Evolutionary conservation across 2,113 vertebrate genomes (phyloP).

Genomic region (Tilapia sparmanii): DNA sequence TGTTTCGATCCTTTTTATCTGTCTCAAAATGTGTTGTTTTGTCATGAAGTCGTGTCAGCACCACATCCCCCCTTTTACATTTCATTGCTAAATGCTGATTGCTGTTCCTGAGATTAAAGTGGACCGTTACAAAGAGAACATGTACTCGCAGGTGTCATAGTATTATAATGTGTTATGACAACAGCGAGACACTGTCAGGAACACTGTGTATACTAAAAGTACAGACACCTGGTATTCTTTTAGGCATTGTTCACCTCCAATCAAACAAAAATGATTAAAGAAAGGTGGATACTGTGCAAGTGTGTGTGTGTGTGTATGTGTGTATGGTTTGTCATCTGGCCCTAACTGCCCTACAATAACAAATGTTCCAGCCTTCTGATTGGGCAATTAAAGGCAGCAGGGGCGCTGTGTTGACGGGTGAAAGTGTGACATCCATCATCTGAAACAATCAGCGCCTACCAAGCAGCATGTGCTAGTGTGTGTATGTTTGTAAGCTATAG

Average conservation of each 20-base stretch:
- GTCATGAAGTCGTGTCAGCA: conserved; percentile 42
- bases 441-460: conserved; percentile 61
- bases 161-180: conserved; percentile 54
- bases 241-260: conserved; percentile 6
- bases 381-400: conserved; percentile 73
- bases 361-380: conserved; percentile 70
- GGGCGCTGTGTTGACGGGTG: conserved; percentile 60
- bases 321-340: conserved; percentile 52
- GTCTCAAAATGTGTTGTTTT: conserved; percentile 32
- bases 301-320: not conserved
- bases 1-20: conserved; percentile 34
- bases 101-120: conserved; percentile 58
- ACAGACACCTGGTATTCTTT: conserved; percentile 22
- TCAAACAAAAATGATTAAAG: conserved; percentile 46
- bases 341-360: conserved; percentile 65
- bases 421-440: conserved; percentile 70
- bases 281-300: not conserved
- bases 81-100: conserved; percentile 29
- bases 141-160: conserved; percentile 50
- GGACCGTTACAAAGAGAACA: conserved; percentile 32
- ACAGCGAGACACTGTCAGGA: conserved; percentile 31
- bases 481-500: conserved; percentile 14
- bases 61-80: conserved; percentile 12
- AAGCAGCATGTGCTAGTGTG: conserved; percentile 12
- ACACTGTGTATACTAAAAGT: not conserved